These are phyloP conservation scores for Philypnodon macrostomus DNA, from an alignment of 2,797 vertebrate genomes.

Conservation along the genomic window DNA sequence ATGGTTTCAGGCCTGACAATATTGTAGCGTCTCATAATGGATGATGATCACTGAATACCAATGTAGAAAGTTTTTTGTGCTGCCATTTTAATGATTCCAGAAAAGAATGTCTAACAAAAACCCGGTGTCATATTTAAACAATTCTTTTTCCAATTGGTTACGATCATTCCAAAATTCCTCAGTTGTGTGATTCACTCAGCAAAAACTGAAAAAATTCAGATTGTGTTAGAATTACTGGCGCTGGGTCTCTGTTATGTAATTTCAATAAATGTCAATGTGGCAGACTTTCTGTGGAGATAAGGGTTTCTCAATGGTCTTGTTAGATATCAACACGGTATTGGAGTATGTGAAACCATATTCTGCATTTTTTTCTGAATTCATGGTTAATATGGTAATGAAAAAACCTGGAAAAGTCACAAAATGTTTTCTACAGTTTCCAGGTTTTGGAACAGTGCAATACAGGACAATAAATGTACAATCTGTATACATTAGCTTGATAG, in stretches of 20 bases:
- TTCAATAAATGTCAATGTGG: conserved; percentile 19
- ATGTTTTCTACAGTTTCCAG: no score
- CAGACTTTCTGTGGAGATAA: conserved; percentile 24
- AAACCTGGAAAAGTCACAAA: no score
- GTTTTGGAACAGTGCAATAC: no score
- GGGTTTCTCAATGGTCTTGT: conserved; percentile 41
- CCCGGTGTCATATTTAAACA: no score
- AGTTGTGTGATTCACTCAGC: conserved; percentile 17
- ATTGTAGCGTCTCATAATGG: conserved; percentile 10
- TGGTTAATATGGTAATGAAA: no score
- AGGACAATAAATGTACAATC: no score
- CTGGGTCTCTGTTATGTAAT: conserved; percentile 28
- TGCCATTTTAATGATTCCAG: conserved; percentile 9
- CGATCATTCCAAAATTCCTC: conserved; percentile 1
- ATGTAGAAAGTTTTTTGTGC: conserved; percentile 11
- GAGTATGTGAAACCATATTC: background rate
- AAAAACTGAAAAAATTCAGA: conserved; percentile 23
- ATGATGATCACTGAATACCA: conserved; percentile 12
- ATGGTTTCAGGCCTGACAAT: conserved; percentile 32
- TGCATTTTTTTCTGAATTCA: no score
- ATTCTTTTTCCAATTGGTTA: conserved; percentile 18
- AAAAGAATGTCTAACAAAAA: conserved; percentile 29
- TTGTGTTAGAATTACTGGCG: conserved; percentile 25
- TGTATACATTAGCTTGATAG: no score
- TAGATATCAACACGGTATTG: conserved; percentile 2